phyloP scores from a whole-genome alignment of 1,140 invertebrate genomes.

The Planococcus citri region DNA sequence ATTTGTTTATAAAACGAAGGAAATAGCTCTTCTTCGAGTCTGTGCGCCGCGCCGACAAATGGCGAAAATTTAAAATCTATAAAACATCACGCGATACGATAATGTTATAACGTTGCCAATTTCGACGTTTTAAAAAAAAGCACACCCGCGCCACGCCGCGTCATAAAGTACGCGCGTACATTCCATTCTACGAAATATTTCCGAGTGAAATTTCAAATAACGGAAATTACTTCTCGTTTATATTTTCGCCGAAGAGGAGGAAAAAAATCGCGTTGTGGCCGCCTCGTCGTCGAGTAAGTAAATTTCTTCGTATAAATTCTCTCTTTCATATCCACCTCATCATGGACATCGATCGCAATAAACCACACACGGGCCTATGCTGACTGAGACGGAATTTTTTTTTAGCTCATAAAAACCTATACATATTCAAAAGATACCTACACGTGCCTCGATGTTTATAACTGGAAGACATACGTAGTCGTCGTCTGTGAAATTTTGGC shows the following conservation, averaged over 20 bases:
- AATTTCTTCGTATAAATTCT: too few relatives aligned
- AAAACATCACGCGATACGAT: background rate
- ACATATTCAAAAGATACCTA: background rate
- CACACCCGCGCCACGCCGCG: background rate
- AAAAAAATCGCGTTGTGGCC: background rate
- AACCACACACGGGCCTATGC: too few relatives aligned
- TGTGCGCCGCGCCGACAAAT: background rate
- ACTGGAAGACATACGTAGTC: background rate
- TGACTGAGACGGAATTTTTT: background rate
- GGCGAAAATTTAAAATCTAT: conserved; percentile 2
- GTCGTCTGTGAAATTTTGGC: too few relatives aligned
- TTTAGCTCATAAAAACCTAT: background rate
- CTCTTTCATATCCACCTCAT: too few relatives aligned
- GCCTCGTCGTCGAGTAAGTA: background rate
- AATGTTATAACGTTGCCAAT: background rate
- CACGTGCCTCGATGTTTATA: background rate
- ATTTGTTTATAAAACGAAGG: background rate
- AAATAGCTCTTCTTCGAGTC: background rate
- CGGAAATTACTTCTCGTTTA: conserved; percentile 3
- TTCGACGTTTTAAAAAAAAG: background rate
- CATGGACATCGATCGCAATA: conserved; percentile 2
- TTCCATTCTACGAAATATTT: background rate
- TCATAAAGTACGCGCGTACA: background rate
- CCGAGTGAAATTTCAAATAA: background rate
- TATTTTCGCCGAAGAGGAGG: background rate